Evolutionary conservation across 2,113 vertebrate species (phyloP).

Genomic region (Cyprinodon tularosa): DNA sequence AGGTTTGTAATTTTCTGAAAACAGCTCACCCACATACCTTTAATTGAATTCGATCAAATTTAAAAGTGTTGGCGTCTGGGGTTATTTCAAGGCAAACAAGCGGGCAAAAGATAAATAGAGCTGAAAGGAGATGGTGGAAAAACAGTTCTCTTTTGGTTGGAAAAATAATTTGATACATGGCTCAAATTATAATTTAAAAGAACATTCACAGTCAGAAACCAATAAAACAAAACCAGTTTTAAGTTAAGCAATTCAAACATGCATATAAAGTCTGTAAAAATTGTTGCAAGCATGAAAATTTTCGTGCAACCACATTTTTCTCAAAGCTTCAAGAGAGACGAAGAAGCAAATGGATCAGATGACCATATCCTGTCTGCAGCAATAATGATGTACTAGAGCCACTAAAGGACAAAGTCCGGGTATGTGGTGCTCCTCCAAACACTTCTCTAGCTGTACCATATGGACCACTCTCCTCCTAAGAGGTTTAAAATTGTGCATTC

Average conservation of each 20-base stretch:
- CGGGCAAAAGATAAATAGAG: neutral
- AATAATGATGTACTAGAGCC: conserved; percentile 45
- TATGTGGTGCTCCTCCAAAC: conserved; percentile 14
- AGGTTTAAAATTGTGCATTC: conserved; percentile 41
- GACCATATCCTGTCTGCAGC: conserved; percentile 59
- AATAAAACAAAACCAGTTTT: neutral
- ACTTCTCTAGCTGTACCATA: conserved; percentile 50
- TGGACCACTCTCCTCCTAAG: conserved; percentile 46
- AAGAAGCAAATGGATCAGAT: conserved; percentile 69
- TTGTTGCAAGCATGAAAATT: neutral
- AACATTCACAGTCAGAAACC: neutral
- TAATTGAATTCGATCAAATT: neutral
- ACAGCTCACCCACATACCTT: neutral
- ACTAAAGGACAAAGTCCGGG: conserved; percentile 58
- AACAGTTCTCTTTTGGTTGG: neutral
- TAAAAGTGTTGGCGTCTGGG: neutral
- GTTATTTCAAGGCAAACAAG: neutral
- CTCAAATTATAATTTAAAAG: neutral
- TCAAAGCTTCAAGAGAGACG: conserved; percentile 48
- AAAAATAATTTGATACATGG: neutral
- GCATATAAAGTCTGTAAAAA: neutral
- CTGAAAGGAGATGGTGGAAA: neutral
- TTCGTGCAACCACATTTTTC: conserved; percentile 15
- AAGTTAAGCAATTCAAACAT: neutral
- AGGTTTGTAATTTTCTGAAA: neutral